Conservation (phyloP, 2,797 vertebrate species). For the Schizothorax lantsangensis region DNA sequence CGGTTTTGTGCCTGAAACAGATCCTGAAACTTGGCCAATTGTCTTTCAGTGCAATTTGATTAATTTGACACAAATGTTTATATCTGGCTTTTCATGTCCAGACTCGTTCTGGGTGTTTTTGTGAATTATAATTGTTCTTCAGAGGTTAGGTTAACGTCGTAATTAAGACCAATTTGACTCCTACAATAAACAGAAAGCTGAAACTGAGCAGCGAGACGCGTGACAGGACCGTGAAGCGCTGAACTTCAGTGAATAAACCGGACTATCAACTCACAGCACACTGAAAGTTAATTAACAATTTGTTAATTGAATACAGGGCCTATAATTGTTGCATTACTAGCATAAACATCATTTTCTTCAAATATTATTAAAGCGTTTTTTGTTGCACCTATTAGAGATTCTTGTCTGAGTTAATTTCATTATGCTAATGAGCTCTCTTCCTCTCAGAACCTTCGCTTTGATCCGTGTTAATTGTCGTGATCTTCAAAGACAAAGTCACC, state of each 20-base stretch:
- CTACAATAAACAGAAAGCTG: constrained; percentile 66
- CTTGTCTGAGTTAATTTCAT: constrained; percentile 99
- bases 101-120: neutral
- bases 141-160: constrained; percentile 66
- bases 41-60: constrained; percentile 9
- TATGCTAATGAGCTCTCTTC: constrained; percentile 99
- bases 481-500: constrained; percentile 99
- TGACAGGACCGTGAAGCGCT: neutral
- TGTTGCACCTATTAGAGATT: constrained; percentile 99
- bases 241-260: constrained; percentile 72
- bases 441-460: constrained; percentile 97
- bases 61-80: constrained; percentile 35
- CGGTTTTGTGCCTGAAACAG: neutral
- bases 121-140: constrained; percentile 13
- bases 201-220: constrained; percentile 60
- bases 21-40: neutral
- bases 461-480: constrained; percentile 99
- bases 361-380: constrained; percentile 97
- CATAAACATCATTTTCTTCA: constrained; percentile 98
- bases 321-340: constrained; percentile 96
- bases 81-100: neutral
- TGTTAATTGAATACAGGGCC: constrained; percentile 98
- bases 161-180: constrained; percentile 76
- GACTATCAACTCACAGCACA: constrained; percentile 82
- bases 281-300: constrained; percentile 94